Conservation (phyloP, 2,113 vertebrate species). For the Actenoides lindsayi region DNA sequence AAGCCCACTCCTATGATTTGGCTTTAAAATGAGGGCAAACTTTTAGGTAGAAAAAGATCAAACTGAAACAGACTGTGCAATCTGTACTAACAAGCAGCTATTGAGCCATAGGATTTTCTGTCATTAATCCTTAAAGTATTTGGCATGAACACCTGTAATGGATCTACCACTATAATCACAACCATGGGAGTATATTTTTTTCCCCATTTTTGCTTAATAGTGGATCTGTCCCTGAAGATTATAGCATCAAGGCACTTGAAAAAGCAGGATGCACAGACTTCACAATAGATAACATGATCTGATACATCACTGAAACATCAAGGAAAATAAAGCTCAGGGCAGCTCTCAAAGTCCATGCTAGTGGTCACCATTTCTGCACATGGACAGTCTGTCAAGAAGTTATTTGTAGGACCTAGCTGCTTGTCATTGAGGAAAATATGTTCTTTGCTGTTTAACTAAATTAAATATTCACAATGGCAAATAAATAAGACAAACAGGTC, state of each 20-base stretch:
- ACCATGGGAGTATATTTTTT: neutral
- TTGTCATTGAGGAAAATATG: neutral
- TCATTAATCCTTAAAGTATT: neutral
- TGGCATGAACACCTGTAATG: neutral
- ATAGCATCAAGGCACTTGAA: neutral
- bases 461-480: neutral
- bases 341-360: neutral
- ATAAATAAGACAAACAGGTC: neutral
- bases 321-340: neutral
- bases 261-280: neutral
- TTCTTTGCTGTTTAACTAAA: neutral
- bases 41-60: neutral
- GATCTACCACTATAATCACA: neutral
- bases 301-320: neutral
- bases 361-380: neutral
- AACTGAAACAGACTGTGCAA: neutral
- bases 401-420: neutral
- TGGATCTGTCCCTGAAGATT: neutral
- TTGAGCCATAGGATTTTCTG: neutral
- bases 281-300: neutral
- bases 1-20: neutral
- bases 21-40: neutral
- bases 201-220: neutral
- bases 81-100: neutral
- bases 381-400: neutral